These are phyloP conservation scores for Panzeria rudis DNA, from an alignment of 2,888 invertebrate species.

Conservation along the genomic window DNA sequence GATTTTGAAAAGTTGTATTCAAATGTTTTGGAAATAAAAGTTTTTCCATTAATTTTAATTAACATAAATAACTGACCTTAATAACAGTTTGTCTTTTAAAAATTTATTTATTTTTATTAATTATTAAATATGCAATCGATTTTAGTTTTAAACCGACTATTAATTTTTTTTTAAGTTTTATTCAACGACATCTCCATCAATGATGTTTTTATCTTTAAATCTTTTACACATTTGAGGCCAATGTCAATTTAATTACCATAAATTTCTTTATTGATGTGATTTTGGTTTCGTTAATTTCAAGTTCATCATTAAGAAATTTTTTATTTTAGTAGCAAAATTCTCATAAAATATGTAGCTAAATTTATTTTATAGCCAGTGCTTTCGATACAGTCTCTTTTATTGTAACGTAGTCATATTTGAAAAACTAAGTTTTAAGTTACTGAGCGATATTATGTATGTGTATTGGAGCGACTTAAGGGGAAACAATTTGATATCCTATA, in stretches of 20 bases:
- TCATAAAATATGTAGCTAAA: not conserved
- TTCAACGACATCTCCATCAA: not conserved
- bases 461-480: no score
- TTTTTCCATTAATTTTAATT: slow-evolving; percentile 28
- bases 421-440: no score
- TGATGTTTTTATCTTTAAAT: not conserved
- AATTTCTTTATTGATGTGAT: slow-evolving; percentile 39
- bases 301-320: slow-evolving; percentile 47
- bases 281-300: slow-evolving; percentile 36
- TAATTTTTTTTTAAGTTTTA: not conserved
- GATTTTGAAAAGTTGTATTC: slow-evolving; percentile 4
- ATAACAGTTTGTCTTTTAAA: not conserved
- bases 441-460: no score
- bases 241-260: slow-evolving; percentile 65
- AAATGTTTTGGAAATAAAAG: slow-evolving; percentile 19
- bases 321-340: slow-evolving; percentile 40
- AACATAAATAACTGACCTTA: slow-evolving; percentile 38
- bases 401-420: no score
- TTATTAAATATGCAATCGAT: not conserved
- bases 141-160: not conserved
- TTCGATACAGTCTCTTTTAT: no score
- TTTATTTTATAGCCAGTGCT: not conserved
- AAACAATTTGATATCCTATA: no score
- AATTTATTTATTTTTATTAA: slow-evolving; percentile 1
- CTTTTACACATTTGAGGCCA: slow-evolving; percentile 62